Evolutionary conservation across 2,797 vertebrate genomes (phyloP).

Genomic region (Gambusia yucatana): DNA sequence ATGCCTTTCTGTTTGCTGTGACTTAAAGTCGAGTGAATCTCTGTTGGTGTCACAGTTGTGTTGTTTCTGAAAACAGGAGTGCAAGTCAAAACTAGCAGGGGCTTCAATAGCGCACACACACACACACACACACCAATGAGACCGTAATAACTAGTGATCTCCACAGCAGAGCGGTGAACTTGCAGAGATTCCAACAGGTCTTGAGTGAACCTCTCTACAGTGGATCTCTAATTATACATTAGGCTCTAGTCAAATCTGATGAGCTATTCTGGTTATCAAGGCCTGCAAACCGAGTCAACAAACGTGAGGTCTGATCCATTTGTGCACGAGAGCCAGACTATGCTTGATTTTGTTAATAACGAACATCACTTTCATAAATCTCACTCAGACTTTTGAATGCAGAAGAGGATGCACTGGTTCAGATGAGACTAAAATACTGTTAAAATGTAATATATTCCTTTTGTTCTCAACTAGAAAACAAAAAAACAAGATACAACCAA

Average conservation of each 20-base stretch:
- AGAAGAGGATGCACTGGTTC: too few relatives aligned
- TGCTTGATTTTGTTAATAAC: too few relatives aligned
- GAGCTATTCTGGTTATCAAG: not conserved
- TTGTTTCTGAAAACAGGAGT: constrained; percentile 29
- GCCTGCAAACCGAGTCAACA: not conserved
- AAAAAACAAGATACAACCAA: too few relatives aligned
- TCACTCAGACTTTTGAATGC: too few relatives aligned
- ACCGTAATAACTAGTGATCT: constrained; percentile 22
- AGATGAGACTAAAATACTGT: too few relatives aligned
- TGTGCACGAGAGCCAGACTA: not conserved
- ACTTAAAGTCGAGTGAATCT: constrained; percentile 35
- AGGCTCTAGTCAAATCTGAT: constrained; percentile 6
- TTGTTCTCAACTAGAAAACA: too few relatives aligned
- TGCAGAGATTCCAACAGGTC: not conserved
- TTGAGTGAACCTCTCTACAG: not conserved
- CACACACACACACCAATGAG: constrained; percentile 1
- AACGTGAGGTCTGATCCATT: not conserved
- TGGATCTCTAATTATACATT: constrained; percentile 19
- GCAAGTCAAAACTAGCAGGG: constrained; percentile 44
- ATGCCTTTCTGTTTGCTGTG: constrained; percentile 34
- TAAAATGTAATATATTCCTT: too few relatives aligned
- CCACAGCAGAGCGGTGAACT: not conserved
- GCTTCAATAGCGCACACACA: not conserved
- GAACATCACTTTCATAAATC: not conserved
- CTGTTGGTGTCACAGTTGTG: constrained; percentile 33